A percentile compares a stretch with the other conserved stretches of the same genome.
Evolutionary conservation across 30 jellyfish, hydroid and myxozoan species (phyloP).

Genomic region (Cassiopea andromeda): DNA sequence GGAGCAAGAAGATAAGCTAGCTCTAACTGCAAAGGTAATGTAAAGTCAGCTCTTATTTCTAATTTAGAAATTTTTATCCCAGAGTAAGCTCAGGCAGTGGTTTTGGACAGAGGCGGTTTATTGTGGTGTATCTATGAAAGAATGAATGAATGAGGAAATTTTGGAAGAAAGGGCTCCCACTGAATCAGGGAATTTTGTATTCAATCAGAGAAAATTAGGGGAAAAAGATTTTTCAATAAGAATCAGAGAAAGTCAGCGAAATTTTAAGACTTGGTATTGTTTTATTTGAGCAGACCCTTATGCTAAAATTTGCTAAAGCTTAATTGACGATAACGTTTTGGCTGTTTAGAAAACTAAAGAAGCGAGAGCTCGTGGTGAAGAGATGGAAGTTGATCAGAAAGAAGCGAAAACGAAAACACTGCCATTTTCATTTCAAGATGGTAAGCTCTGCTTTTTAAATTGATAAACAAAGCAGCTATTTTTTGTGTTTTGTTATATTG

Average conservation of each 20-base stretch:
- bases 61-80: no score
- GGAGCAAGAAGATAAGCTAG: constrained; percentile 78
- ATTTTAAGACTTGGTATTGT: not conserved
- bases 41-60: not conserved
- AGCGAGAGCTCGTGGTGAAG: constrained; percentile 50
- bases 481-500: not conserved
- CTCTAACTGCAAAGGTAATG: constrained; percentile 39
- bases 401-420: constrained; percentile 36
- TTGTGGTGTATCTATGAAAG: no score
- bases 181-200: no score
- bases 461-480: no score
- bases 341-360: constrained; percentile 27
- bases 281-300: no score
- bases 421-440: constrained; percentile 78
- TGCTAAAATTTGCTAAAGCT: not conserved
- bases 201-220: not conserved
- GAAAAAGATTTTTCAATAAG: not conserved
- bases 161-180: no score
- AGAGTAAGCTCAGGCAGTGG: no score
- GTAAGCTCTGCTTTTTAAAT: constrained; percentile 3
- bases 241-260: not conserved
- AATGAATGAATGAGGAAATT: no score
- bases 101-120: no score
- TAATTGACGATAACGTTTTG: not conserved
- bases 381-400: constrained; percentile 71